phyloP scores from a whole-genome alignment of 2,797 vertebrate species.

The Danio albolineatus region DNA sequence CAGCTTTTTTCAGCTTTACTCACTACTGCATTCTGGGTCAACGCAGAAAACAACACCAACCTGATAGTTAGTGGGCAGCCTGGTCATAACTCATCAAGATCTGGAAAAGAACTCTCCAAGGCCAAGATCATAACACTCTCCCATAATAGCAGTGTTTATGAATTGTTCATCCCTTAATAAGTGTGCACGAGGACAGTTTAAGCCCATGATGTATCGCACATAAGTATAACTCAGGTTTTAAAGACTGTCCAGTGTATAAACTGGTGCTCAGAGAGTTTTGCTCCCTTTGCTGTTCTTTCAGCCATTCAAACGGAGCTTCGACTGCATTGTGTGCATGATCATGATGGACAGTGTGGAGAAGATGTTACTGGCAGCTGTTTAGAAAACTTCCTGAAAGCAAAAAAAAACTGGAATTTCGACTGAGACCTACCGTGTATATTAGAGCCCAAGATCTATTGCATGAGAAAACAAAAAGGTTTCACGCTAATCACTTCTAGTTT shows the following conservation, averaged over 20 bases:
- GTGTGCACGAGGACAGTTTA: conserved; percentile 41
- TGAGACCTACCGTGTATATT: conserved; percentile 43
- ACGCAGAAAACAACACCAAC: conserved; percentile 56
- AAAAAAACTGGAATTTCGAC: conserved; percentile 61
- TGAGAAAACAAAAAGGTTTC: conserved; percentile 61
- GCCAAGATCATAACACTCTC: conserved; percentile 54
- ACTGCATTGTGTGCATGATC: background rate
- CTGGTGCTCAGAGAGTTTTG: background rate
- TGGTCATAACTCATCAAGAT: conserved; percentile 66
- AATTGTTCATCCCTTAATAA: conserved; percentile 66
- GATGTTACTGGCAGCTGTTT: conserved; percentile 36
- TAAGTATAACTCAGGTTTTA: conserved; percentile 39
- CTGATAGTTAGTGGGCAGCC: conserved; percentile 55
- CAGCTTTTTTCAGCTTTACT: conserved; percentile 31
- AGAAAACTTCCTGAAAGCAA: conserved; percentile 40
- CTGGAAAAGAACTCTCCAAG: conserved; percentile 60
- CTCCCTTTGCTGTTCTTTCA: conserved; percentile 4
- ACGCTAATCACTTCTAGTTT: conserved; percentile 65
- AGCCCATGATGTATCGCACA: conserved; percentile 39
- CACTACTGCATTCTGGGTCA: conserved; percentile 38
- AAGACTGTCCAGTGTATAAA: conserved; percentile 15
- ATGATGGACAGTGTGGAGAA: background rate
- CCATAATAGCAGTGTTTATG: conserved; percentile 61
- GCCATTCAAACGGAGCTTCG: background rate
- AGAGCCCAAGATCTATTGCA: conserved; percentile 51